A percentile compares a stretch with the other conserved stretches of the same genome.
Conservation (phyloP, 1,140 invertebrate genomes). For the Drosophila nigrodunni region DNA sequence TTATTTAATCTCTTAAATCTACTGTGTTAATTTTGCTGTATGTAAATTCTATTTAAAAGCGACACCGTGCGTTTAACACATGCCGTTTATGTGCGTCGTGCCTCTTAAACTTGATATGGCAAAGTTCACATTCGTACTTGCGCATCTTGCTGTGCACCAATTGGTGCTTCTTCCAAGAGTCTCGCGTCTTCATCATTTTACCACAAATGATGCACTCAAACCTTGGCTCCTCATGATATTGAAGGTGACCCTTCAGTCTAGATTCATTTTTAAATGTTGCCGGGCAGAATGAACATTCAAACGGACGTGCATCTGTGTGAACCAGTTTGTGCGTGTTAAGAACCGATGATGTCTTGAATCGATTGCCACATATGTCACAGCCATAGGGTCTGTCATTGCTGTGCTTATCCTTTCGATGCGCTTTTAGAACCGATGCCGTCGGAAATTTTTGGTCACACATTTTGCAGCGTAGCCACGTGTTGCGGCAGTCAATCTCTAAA, state of each 20-base stretch:
- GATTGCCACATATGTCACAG: constrained; percentile 85
- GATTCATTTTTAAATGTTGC: constrained; percentile 83
- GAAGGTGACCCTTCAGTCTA: constrained; percentile 72
- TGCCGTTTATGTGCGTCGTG: constrained; percentile 85
- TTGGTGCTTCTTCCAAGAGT: constrained; percentile 85
- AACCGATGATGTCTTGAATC: constrained; percentile 85
- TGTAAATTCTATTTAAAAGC: no score
- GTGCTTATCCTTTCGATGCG: constrained; percentile 85
- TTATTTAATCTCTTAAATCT: no score
- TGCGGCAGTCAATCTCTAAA: constrained; percentile 41
- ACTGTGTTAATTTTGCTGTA: no score
- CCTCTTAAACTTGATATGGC: constrained; percentile 76
- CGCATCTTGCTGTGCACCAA: constrained; percentile 85
- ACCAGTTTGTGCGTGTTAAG: constrained; percentile 85
- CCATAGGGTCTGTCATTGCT: constrained; percentile 85
- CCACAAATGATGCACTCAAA: constrained; percentile 85
- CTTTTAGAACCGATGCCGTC: constrained; percentile 62
- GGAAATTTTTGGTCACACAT: constrained; percentile 81
- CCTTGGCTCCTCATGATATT: constrained; percentile 84
- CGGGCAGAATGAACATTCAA: constrained; percentile 84
- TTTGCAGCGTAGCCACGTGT: constrained; percentile 62
- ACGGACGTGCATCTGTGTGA: constrained; percentile 85
- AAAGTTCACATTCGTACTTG: constrained; percentile 84
- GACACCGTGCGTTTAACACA: background rate
- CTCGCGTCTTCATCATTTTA: constrained; percentile 84